Evolutionary conservation across 2,797 vertebrate species (phyloP).

Genomic region (Aselliscus stoliczkanus): DNA sequence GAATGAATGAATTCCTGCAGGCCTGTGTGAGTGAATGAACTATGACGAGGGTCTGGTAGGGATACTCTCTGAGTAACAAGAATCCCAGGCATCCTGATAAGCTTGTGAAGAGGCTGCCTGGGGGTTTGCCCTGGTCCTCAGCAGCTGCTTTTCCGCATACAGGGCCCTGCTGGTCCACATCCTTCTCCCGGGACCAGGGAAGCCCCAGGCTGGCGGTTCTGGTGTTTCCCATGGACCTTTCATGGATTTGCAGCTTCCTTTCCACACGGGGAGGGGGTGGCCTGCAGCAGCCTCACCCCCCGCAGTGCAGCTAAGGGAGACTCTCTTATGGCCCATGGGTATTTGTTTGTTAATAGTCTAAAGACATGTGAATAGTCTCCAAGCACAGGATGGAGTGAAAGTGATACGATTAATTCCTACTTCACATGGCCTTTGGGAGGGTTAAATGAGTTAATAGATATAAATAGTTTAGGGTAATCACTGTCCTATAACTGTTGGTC

Average conservation of each 20-base stretch:
- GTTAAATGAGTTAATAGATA: neutral
- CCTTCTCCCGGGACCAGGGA: neutral
- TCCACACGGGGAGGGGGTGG: accelerated
- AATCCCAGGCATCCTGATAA: neutral
- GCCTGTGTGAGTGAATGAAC: neutral
- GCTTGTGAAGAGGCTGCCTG: neutral
- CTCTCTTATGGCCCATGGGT: neutral
- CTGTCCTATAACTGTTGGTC: neutral
- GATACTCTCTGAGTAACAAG: neutral
- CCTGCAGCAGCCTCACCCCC: neutral
- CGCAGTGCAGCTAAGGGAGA: too few species aligned
- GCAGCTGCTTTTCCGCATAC: accelerated
- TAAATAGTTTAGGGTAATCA: neutral
- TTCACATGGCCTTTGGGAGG: neutral
- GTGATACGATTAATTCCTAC: neutral
- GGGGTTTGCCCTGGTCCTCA: too few species aligned
- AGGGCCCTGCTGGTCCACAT: accelerated
- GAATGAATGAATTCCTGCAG: neutral
- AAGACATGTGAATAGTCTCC: neutral
- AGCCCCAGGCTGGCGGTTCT: accelerated
- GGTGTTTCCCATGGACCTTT: neutral
- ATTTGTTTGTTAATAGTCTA: neutral
- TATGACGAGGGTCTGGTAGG: accelerated
- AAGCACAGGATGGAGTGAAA: neutral
- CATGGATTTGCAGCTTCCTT: neutral